Evolutionary conservation across 2,888 invertebrate genomes (phyloP).

Genomic region (Oegoconia quadripuncta): DNA sequence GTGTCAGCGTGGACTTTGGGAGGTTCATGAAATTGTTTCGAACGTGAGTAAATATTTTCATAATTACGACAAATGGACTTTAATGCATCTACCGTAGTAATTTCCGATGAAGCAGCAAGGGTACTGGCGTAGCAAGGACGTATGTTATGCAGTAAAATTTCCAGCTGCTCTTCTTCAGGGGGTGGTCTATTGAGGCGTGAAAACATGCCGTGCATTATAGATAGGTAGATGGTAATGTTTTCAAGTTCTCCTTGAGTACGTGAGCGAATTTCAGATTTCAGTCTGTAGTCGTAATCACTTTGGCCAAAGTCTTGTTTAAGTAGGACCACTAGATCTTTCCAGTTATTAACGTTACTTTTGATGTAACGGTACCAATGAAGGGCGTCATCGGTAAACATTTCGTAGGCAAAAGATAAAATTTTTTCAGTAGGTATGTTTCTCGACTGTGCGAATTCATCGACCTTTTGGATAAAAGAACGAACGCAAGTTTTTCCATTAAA

Average conservation of each 20-base stretch:
- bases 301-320: conserved; percentile 11
- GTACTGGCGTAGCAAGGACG: conserved; percentile 4
- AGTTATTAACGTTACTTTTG: not conserved
- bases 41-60: conserved; percentile 14
- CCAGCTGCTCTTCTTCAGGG: conserved; percentile 14
- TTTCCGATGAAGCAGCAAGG: not conserved
- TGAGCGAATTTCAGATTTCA: conserved; percentile 1
- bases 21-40: conserved; percentile 18
- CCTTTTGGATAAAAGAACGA: conserved; percentile 9
- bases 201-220: conserved; percentile 18
- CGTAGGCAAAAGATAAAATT: conserved; percentile 6
- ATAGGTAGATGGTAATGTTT: conserved; percentile 5
- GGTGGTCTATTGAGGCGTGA: conserved; percentile 11
- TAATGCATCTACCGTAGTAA: not conserved
- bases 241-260: conserved; percentile 10
- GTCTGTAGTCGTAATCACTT: conserved; percentile 15
- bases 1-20: conserved; percentile 8
- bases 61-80: conserved; percentile 15
- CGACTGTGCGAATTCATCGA: conserved; percentile 7
- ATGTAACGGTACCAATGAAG: too few species aligned
- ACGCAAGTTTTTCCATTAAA: conserved; percentile 13
- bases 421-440: conserved; percentile 1
- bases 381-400: too few species aligned
- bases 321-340: not conserved
- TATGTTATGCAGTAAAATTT: conserved; percentile 17